Percentiles rank a stretch among this genome's conserved stretches.
phyloP scores from a whole-genome alignment of 2,113 vertebrate species.

The Amphiprion ocellaris region DNA sequence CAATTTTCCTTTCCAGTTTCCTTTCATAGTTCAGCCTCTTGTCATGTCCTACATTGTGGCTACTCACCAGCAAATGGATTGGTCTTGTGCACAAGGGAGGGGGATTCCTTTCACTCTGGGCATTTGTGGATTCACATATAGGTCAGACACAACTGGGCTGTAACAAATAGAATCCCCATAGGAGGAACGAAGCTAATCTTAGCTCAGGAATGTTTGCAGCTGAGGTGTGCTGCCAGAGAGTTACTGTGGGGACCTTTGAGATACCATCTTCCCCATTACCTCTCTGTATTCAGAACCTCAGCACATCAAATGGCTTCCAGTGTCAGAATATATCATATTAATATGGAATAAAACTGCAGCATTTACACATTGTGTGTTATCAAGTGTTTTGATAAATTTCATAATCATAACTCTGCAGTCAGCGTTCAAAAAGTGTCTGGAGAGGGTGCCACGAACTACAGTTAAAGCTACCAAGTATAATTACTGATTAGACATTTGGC shows the following conservation, averaged over 20 bases:
- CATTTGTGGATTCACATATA: conserved; percentile 50
- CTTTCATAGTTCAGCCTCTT: conserved; percentile 2
- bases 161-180: conserved; percentile 32
- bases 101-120: conserved; percentile 56
- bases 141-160: conserved; percentile 57
- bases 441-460: background rate
- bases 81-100: background rate
- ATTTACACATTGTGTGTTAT: background rate
- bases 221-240: conserved; percentile 25
- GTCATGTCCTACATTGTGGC: conserved; percentile 9
- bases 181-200: conserved; percentile 57
- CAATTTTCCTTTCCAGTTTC: background rate
- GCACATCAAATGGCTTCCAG: background rate
- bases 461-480: background rate
- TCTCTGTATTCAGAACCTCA: conserved; percentile 13
- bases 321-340: background rate
- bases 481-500: background rate
- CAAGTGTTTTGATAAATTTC: background rate
- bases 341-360: conserved; percentile 6
- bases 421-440: background rate
- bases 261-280: conserved; percentile 30
- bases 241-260: conserved; percentile 13
- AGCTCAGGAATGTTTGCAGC: conserved; percentile 50
- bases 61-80: conserved; percentile 16
- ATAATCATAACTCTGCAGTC: background rate